Evolutionary conservation across 2,888 invertebrate species (phyloP).

Genomic region (Plebejus argus): DNA sequence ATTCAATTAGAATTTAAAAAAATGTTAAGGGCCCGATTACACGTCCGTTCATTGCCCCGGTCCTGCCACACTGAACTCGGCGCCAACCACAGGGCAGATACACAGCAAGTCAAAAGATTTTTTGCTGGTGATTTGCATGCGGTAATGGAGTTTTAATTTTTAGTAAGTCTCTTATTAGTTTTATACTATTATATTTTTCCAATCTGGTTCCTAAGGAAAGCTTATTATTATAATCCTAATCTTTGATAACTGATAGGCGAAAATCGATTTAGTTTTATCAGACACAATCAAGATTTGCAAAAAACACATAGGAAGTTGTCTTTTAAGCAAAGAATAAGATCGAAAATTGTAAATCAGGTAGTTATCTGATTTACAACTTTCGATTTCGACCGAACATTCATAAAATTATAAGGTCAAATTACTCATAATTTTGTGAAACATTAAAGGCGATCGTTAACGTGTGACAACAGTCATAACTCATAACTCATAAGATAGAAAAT

Average conservation of each 20-base stretch:
- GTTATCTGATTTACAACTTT: no score
- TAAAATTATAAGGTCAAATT: no score
- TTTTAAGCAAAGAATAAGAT: no score
- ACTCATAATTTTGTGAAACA: no score
- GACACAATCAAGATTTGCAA: no score
- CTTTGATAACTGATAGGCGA: not conserved
- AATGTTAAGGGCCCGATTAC: not conserved
- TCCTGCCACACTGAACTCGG: slow-evolving; percentile 10
- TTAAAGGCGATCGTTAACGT: no score
- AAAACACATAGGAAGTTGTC: no score
- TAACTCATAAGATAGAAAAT: no score
- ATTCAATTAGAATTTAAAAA: not conserved
- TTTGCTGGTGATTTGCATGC: not conserved
- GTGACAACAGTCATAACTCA: no score
- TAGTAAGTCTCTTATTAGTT: not conserved
- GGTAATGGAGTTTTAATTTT: not conserved
- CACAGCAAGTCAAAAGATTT: not conserved
- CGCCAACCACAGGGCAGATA: not conserved
- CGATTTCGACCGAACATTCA: no score
- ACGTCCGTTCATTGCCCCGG: slow-evolving; percentile 27
- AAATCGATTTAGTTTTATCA: not conserved
- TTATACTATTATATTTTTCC: not conserved
- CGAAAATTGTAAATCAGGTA: no score
- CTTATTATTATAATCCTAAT: not conserved
- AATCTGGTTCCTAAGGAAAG: not conserved